Conservation (phyloP, 2,113 vertebrate genomes). For the Phylloscopus trochiloides region DNA sequence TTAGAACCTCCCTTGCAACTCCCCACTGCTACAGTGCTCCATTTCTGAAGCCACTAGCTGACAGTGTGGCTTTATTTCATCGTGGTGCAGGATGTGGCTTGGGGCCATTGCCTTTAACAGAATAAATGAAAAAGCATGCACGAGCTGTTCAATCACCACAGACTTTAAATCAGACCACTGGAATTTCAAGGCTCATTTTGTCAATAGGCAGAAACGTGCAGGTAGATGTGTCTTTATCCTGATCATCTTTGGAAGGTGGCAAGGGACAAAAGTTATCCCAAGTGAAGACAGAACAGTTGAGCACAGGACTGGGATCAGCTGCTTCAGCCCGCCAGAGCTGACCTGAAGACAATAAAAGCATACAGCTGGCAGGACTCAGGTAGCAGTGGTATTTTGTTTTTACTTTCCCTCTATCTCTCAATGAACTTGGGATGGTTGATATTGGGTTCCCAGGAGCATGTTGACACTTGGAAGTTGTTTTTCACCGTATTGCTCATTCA, state of each 20-base stretch:
- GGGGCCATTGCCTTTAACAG: not conserved
- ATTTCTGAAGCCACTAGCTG: not conserved
- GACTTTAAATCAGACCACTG: not conserved
- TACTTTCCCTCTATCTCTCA: not conserved
- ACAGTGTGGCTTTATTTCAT: not conserved
- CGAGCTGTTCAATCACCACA: not conserved
- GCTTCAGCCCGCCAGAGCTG: not conserved
- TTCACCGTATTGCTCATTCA: not conserved
- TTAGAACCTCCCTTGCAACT: not conserved
- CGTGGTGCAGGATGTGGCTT: conserved; percentile 32
- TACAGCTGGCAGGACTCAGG: not conserved
- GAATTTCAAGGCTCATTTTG: not conserved
- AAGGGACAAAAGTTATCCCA: not conserved
- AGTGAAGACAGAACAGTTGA: not conserved
- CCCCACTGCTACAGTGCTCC: not conserved
- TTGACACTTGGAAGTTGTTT: not conserved
- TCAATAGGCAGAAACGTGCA: not conserved
- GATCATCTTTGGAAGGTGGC: not conserved
- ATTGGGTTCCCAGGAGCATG: not conserved
- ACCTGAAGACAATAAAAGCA: not conserved
- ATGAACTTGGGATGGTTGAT: not conserved
- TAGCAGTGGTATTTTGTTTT: not conserved
- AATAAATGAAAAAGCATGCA: not conserved
- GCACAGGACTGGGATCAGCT: not conserved
- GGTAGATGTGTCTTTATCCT: not conserved